Evolutionary conservation across 2,888 invertebrate genomes (phyloP), one percentile per base, ranked within the genome.

Genomic region (Lasioglossum oenotherae): DNA sequence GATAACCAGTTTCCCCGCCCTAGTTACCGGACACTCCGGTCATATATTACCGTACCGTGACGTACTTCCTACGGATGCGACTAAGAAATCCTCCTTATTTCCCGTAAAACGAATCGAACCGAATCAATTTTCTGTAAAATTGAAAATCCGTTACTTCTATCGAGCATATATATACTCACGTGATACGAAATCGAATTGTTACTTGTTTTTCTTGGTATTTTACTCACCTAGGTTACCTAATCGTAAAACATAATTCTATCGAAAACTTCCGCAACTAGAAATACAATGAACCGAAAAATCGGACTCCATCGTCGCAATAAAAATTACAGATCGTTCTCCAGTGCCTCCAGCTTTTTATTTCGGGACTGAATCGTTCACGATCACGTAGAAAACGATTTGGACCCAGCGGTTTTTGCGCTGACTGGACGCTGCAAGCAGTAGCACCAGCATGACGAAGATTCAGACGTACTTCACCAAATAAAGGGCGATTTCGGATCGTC

Each of bases 401-500:
- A n/a, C n/a, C 23, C 53, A 10, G 10, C n/a, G 2, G 16, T 31
- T 64, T 60, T 64, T 64, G 19, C 16, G 6, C 19, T 0, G 16
- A 8, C 6, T 8, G 31, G 8, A 64, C 19, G 31, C 19, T 31
- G 31, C 16, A 16, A 16, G 27, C 16, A 31, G 31, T 31, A 31
- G 19, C 64, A 19, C 35, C 41, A 23, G 5, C 19, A 41, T 60
- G 31, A 16, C 60, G 49, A n/a, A 38, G 49, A 38, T 35, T 53
- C 73, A 23, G 19, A 31, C 23, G 44, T 16, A 35, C 31, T 69
- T 80, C 57, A 73, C 87, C 88, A 88, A 87, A 91, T 91, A 91
- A 91, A 91, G 88, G 75, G 76, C 85, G 86, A 89, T 85, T 60
- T 86, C 72, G 67, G 77, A 82, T 87, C 85, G 78, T 73, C 76